Conservation (phyloP, 2,797 vertebrate species). For the Typhlichthys eigenmanni region DNA sequence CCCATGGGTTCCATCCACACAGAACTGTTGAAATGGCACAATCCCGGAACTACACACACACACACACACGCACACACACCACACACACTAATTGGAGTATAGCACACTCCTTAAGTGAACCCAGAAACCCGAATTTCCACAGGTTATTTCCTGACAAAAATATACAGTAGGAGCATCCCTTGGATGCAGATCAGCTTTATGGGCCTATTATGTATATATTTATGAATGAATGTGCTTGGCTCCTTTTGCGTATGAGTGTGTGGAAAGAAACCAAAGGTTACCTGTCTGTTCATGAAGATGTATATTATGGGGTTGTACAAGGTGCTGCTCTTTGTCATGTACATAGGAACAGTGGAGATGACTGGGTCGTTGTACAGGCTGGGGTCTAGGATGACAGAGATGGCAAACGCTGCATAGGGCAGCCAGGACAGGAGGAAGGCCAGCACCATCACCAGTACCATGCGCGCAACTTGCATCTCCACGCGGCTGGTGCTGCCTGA, state of each 20-base stretch:
- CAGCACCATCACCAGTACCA: slow-evolving; percentile 86
- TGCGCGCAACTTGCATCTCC: slow-evolving; percentile 82
- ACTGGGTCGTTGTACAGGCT: slow-evolving; percentile 69
- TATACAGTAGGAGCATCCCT: neutral
- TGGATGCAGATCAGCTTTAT: neutral
- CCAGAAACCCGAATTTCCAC: neutral
- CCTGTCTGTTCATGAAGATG: slow-evolving; percentile 80
- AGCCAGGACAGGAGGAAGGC: slow-evolving; percentile 86
- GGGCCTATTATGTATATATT: neutral
- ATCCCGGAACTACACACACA: slow-evolving; percentile 68
- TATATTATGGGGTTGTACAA: slow-evolving; percentile 80
- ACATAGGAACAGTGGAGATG: slow-evolving; percentile 67
- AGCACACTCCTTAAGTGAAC: neutral
- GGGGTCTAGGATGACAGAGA: slow-evolving; percentile 64
- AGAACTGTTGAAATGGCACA: slow-evolving; percentile 66
- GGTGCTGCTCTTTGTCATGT: slow-evolving; percentile 75
- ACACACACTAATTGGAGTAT: too few species aligned
- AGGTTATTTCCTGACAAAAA: too few species aligned
- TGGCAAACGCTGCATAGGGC: slow-evolving; percentile 81
- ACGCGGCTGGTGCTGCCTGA: slow-evolving; percentile 66
- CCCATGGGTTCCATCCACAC: slow-evolving; percentile 75
- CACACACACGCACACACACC: slow-evolving; percentile 15
- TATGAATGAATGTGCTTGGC: neutral
- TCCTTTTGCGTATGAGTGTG: neutral
- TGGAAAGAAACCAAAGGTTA: slow-evolving; percentile 16